Evolutionary conservation across 2,797 vertebrate species (phyloP).

Genomic region (Balearica regulorum): DNA sequence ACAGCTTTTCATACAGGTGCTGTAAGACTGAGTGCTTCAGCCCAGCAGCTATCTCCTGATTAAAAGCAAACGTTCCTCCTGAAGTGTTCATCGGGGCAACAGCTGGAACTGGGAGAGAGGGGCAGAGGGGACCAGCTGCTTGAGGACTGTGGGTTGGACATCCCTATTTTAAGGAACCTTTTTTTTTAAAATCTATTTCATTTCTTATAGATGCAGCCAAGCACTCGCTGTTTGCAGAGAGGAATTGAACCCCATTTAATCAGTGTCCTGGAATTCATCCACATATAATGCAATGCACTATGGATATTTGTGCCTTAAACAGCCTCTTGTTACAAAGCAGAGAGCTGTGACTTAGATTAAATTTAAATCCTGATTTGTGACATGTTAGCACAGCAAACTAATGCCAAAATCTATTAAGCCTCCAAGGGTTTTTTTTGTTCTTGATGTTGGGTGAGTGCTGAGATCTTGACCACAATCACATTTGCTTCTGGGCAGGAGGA

Average conservation of each 20-base stretch:
- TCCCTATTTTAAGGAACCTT: neutral
- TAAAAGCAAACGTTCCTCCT: neutral
- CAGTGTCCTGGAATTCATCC: neutral
- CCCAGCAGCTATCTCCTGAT: neutral
- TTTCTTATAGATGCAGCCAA: neutral
- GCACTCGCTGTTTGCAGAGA: neutral
- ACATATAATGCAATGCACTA: neutral
- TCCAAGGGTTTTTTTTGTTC: neutral
- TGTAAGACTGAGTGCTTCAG: neutral
- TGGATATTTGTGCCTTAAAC: constrained; percentile 10
- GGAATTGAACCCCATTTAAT: neutral
- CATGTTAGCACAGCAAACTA: constrained; percentile 38
- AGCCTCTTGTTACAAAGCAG: constrained; percentile 29
- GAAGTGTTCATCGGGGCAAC: neutral
- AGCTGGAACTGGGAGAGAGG: neutral
- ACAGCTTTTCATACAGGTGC: neutral
- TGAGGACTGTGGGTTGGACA: neutral
- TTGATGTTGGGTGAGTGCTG: neutral
- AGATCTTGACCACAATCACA: constrained; percentile 47
- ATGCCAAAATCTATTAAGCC: constrained; percentile 44
- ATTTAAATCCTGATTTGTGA: constrained; percentile 59
- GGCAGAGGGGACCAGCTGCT: neutral
- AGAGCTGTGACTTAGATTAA: constrained; percentile 65
- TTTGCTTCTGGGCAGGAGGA: constrained; percentile 53
- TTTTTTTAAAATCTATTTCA: neutral